phyloP scores from a whole-genome alignment of 2,888 invertebrate species.

The Steinernema hermaphroditum region DNA sequence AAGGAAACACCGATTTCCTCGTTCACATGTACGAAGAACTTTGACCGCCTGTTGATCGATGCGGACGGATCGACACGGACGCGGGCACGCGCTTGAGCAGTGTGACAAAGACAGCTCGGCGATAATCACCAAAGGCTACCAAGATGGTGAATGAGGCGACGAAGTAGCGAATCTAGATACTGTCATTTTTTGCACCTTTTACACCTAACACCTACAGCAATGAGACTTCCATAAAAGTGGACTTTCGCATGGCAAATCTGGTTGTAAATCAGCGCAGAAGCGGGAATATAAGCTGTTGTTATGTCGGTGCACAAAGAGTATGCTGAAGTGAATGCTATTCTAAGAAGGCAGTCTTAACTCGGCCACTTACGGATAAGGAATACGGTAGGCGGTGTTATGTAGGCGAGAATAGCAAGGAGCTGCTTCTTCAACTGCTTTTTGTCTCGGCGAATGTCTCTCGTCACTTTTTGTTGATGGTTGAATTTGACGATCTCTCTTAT shows the following conservation, averaged over 20 bases:
- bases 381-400: not conserved
- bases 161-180: not conserved
- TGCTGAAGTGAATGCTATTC: not conserved
- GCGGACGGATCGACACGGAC: not conserved
- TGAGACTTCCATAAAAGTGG: not conserved
- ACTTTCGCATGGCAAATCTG: not conserved
- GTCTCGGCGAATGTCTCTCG: not conserved
- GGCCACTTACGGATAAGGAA: not conserved
- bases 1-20: not conserved
- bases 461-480: not conserved
- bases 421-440: not conserved
- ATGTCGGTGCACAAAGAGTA: slow-evolving; percentile 8
- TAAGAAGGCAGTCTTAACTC: not conserved
- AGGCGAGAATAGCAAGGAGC: not conserved
- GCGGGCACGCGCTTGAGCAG: not conserved
- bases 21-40: slow-evolving; percentile 1
- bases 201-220: not conserved
- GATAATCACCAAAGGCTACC: not conserved
- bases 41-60: not conserved
- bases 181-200: too few relatives aligned
- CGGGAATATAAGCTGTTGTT: not conserved
- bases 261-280: not conserved
- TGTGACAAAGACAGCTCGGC: too few relatives aligned
- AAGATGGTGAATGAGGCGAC: slow-evolving; percentile 12
- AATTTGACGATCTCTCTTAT: not conserved